Base-by-base conservation (phyloP, 1,140 invertebrate species). In the Cheumatopsyche charites region DNA sequence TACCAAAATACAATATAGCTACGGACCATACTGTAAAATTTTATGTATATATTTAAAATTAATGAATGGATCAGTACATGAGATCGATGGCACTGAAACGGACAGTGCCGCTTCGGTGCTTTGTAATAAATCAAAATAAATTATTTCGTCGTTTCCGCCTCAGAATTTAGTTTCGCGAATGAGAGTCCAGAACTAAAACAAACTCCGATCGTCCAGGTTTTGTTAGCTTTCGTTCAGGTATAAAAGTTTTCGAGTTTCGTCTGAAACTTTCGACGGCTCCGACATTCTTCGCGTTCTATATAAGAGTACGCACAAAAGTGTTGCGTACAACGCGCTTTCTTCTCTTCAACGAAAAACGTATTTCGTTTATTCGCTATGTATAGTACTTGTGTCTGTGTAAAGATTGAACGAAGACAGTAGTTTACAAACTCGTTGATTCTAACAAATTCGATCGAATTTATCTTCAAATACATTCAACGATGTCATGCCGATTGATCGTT, bases 171-270 rank as follows among this genome's bases (percentile, higher is more conserved):
- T 36, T 36, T 36, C 21, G 21, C 11, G 23, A 58, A 58, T 19
- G 2, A 36, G 29, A 58, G 55, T 58, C 55, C 21, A 21, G 23
- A 58, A 58, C 55, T 58, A 58, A 58, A 23, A 19, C 55, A 13
- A 58, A 58, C 55, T 58, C 21, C 17, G 13, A 23, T 58, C 21
- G 19, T 58, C 55, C 25, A 25, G 55, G 55, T 25, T 58, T 58
- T 58, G 55, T 58, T 58, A 58, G 55, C 55, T 58, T 58, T 58
- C 55, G 55, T 58, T 58, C 55, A 58, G 55, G 55, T 58, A 58
- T 58, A 58, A 25, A 58, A 58, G 23, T 25, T 26, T 58, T 58
- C 23, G 19, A 58, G 55, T 58, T 58, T 58, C 55, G 55, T 5
- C 55, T 1, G 2, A 58, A 58, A 58, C 21, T 58, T 58, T 58